Evolutionary conservation across 2,888 invertebrate species (phyloP), one percentile per base, ranked within the genome.

Genomic region (Thecophora atra): DNA sequence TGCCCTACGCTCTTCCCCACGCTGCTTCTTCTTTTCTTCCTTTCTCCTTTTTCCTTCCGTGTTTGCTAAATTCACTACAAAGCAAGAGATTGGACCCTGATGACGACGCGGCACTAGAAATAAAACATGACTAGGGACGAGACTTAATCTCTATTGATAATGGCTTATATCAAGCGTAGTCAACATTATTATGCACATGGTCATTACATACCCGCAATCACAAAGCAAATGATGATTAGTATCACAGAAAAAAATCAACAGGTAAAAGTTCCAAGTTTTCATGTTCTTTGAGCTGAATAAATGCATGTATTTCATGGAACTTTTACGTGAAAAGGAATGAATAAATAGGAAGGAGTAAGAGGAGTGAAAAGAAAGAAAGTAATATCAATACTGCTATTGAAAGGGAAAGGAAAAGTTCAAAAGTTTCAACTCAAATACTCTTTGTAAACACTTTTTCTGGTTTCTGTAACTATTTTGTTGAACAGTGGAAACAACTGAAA

Each of bases 211-310:
- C n/a, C n/a, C n/a, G n/a, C 17, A 2, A 47, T 47, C 11, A 47
- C 17, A 17, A 47, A 17, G n/a, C 5, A 17, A 17, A 47, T 47
- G 47, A 47, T 47, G 47, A 11, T 47, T 11, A 47, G 11, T 1
- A 47, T 47, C 15, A 15, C 17, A n/a, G n/a, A 37, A 51, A 15
- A 58, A 2, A 13, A 17, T 2, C 17, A 28, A 58, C 28, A 58
- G 3, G 26, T 28, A 58, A 15, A 17, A 58, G 58, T 58, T 54
- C 8, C 24, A 24, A 54, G n/a, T 19, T 1, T 19, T 54, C 3
- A 54, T 54, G 54, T 30, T 47, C 21, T 28, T 58, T 58, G 15
- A 58, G 26, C 15, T 58, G 8, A 58, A 58, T 58, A 54, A 54
- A 54, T 54, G 54, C 15, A 54, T 21, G 24, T 8, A 21, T 21